These are phyloP conservation scores for Masnerella sp. DNA, from an alignment of 2,888 invertebrate species.

Conservation along the genomic window DNA sequence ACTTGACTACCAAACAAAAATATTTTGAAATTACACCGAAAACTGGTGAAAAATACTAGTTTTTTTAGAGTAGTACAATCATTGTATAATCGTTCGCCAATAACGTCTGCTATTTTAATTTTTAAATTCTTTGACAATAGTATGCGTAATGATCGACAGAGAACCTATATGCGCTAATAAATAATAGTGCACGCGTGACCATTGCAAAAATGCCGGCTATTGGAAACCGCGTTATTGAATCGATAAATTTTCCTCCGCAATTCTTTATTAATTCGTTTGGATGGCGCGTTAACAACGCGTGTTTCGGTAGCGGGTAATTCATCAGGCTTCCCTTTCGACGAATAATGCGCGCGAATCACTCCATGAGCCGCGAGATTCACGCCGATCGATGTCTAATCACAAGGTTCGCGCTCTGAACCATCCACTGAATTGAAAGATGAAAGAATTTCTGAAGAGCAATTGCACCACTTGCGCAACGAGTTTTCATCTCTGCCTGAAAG, in stretches of 20 bases:
- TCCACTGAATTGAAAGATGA: constrained; percentile 49
- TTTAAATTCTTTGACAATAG: too few species aligned
- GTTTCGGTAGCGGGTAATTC: constrained; percentile 33
- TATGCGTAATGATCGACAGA: too few species aligned
- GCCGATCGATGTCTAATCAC: constrained; percentile 54
- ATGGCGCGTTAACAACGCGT: constrained; percentile 21
- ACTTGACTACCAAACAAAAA: neutral
- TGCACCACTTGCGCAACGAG: constrained; percentile 38
- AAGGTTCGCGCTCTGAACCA: constrained; percentile 30
- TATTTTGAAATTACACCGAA: too few species aligned
- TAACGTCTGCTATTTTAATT: too few species aligned
- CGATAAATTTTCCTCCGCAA: constrained; percentile 40
- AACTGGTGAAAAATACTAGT: too few species aligned
- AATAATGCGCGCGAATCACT: constrained; percentile 16
- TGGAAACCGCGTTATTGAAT: constrained; percentile 39
- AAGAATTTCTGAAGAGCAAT: constrained; percentile 56
- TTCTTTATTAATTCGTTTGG: constrained; percentile 43
- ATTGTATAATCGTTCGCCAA: too few species aligned
- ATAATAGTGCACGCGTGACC: constrained; percentile 15
- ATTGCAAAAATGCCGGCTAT: constrained; percentile 26
- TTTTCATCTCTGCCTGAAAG: constrained; percentile 14
- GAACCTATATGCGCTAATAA: too few species aligned
- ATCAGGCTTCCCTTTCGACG: constrained; percentile 28
- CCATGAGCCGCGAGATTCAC: constrained; percentile 20
- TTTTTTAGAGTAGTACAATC: too few species aligned